phyloP scores from a whole-genome alignment of 2,797 vertebrate species.

The Pristis pectinata region DNA sequence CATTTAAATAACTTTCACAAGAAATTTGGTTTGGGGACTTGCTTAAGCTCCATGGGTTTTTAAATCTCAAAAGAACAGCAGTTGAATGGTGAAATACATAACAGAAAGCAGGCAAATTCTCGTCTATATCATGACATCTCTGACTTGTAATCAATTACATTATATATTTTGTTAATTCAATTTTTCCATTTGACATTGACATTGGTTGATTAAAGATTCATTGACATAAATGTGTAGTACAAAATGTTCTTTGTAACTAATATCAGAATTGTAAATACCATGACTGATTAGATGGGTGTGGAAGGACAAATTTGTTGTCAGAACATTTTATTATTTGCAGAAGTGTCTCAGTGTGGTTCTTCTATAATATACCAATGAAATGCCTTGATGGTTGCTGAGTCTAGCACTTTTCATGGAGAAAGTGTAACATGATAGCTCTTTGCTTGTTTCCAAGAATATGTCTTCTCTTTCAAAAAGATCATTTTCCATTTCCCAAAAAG shows the following conservation, averaged over 20 bases:
- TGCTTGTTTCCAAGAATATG: constrained; percentile 8
- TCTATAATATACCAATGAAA: background rate
- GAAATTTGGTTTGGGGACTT: no score
- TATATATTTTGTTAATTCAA: background rate
- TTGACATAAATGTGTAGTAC: background rate
- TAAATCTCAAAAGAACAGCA: background rate
- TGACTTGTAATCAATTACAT: background rate
- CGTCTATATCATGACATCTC: background rate
- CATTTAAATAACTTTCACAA: no score
- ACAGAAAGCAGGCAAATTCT: background rate
- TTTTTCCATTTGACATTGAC: background rate
- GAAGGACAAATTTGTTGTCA: background rate
- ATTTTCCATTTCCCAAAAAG: background rate
- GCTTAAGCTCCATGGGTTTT: background rate
- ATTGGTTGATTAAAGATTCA: background rate
- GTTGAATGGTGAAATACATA: background rate
- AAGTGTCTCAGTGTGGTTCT: background rate
- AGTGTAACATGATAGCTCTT: background rate
- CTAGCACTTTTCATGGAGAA: background rate
- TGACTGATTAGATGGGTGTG: background rate
- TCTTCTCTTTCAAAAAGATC: background rate
- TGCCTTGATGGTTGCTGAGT: background rate
- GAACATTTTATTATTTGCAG: background rate
- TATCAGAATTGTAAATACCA: background rate
- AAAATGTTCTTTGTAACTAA: background rate